Evolutionary conservation across 2,797 vertebrate genomes (phyloP).

Genomic region (Sitta carolinensis): DNA sequence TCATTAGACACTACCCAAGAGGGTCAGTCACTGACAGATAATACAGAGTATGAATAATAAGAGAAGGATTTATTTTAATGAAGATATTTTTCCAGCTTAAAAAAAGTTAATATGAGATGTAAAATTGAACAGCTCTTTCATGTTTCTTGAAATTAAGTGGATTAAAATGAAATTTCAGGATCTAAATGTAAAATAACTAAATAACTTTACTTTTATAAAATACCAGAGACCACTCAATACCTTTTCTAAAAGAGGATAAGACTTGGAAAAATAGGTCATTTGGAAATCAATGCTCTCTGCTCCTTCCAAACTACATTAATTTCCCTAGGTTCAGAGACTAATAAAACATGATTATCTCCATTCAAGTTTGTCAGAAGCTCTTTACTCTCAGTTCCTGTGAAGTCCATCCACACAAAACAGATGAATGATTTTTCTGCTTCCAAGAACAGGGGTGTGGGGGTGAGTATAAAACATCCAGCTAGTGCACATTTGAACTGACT

Average conservation of each 20-base stretch:
- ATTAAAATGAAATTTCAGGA: neutral
- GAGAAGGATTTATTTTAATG: neutral
- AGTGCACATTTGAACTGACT: neutral
- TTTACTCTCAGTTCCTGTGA: neutral
- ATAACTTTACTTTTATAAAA: neutral
- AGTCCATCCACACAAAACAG: neutral
- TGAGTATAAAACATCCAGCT: neutral
- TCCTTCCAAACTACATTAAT: neutral
- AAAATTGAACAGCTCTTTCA: neutral
- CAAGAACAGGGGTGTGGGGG: accelerated
- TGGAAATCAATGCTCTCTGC: neutral
- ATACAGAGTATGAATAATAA: neutral
- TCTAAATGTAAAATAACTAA: neutral
- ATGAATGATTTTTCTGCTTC: neutral
- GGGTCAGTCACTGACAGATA: neutral
- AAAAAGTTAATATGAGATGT: neutral
- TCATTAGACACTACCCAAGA: neutral
- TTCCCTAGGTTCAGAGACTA: neutral
- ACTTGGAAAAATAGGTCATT: neutral
- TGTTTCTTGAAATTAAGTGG: neutral
- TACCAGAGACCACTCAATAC: neutral
- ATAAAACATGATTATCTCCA: neutral
- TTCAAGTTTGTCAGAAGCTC: neutral
- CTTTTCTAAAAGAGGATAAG: neutral
- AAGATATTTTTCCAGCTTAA: neutral